Percentiles rank a stretch among this genome's conserved stretches.
phyloP scores from a whole-genome alignment of 2,888 invertebrate genomes.

The Phortica okadai region DNA sequence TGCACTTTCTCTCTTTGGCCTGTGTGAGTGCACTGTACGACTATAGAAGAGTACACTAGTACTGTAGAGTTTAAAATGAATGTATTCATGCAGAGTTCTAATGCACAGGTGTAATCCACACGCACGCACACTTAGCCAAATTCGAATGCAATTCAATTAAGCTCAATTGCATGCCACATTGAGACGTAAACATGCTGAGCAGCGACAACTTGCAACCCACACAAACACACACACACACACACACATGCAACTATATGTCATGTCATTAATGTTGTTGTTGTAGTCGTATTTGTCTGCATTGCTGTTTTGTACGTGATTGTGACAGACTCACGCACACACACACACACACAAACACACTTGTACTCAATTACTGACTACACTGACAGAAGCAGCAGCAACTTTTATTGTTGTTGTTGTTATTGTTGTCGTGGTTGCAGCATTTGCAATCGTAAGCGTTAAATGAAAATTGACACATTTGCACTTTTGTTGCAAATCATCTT shows the following conservation, averaged over 20 bases:
- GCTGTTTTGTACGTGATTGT: constrained; percentile 58
- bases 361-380: background rate
- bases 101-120: no score
- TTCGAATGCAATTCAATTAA: constrained; percentile 61
- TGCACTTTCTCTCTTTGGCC: no score
- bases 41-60: no score
- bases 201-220: background rate
- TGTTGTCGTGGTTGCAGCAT: constrained; percentile 14
- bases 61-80: no score
- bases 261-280: background rate
- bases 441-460: constrained; percentile 46
- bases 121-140: background rate
- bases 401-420: background rate
- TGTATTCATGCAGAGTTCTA: no score
- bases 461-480: constrained; percentile 68
- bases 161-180: constrained; percentile 51
- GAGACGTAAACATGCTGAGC: constrained; percentile 4
- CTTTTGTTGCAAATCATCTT: constrained; percentile 49
- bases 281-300: constrained; percentile 15
- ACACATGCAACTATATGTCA: background rate
- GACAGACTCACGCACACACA: constrained; percentile 32
- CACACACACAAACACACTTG: background rate
- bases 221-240: background rate
- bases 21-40: no score
- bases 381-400: background rate